These are phyloP conservation scores for Parnassius glacialis DNA, from an alignment of 2,888 invertebrate species.

Conservation along the genomic window DNA sequence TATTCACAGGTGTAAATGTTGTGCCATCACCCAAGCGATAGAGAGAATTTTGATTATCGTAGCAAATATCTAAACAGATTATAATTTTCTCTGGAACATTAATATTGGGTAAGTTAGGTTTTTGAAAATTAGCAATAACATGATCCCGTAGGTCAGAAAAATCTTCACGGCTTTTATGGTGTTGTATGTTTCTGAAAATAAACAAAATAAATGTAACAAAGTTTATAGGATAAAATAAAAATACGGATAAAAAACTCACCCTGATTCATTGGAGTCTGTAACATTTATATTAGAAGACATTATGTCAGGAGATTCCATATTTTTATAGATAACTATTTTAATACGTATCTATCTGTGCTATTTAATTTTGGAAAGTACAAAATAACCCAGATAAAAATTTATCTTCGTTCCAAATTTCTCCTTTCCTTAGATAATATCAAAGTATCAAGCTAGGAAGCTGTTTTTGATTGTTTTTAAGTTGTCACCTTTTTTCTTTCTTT, in stretches of 20 bases:
- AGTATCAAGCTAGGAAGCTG: too few species aligned
- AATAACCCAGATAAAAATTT: too few species aligned
- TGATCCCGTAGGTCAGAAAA: slow-evolving; percentile 53
- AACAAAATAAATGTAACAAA: not conserved
- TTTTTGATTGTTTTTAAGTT: too few species aligned
- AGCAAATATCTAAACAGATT: slow-evolving; percentile 82
- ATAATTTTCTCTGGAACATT: slow-evolving; percentile 84
- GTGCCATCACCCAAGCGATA: slow-evolving; percentile 78
- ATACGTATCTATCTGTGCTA: too few species aligned
- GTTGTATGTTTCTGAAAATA: slow-evolving; percentile 30
- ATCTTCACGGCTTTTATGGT: slow-evolving; percentile 34
- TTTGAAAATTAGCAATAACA: slow-evolving; percentile 66
- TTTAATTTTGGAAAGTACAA: too few species aligned
- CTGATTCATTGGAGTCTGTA: slow-evolving; percentile 25
- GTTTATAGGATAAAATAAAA: not conserved
- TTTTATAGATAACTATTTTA: not conserved
- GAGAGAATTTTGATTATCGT: slow-evolving; percentile 77
- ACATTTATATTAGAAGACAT: slow-evolving; percentile 39
- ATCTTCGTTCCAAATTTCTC: too few species aligned
- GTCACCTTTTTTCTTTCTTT: too few species aligned
- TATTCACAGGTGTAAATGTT: slow-evolving; percentile 78
- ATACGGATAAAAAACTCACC: slow-evolving; percentile 22
- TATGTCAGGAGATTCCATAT: slow-evolving; percentile 48
- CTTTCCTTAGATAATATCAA: too few species aligned
- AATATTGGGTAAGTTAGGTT: slow-evolving; percentile 69